Evolutionary conservation across 2,113 vertebrate species (phyloP).

Genomic region (Hiodon alosoides): DNA sequence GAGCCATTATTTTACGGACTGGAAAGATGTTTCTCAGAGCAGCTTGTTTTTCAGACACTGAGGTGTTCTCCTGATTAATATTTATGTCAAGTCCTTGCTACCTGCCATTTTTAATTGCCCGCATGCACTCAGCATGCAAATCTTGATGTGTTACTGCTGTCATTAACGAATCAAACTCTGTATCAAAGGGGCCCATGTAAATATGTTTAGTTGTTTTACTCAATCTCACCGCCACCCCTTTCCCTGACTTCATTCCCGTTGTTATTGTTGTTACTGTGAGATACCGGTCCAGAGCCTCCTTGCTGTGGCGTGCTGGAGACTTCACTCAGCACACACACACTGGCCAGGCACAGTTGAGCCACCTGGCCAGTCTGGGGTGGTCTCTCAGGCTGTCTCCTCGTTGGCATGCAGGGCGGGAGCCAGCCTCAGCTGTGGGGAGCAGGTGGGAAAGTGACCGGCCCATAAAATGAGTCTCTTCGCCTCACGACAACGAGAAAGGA

Average conservation of each 20-base stretch:
- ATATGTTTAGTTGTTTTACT: slow-evolving; percentile 41
- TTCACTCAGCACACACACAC: too few species aligned
- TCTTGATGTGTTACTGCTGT: slow-evolving; percentile 52
- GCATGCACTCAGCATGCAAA: slow-evolving; percentile 35
- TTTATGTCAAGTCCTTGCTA: slow-evolving; percentile 8
- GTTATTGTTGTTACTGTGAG: slow-evolving; percentile 25
- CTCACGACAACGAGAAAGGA: slow-evolving; percentile 67
- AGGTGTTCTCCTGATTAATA: slow-evolving; percentile 9
- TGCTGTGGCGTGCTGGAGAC: too few species aligned
- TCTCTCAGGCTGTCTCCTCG: slow-evolving; percentile 42
- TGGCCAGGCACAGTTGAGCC: too few species aligned
- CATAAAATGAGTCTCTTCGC: slow-evolving; percentile 74
- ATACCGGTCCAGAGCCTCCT: slow-evolving; percentile 39
- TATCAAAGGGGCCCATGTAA: slow-evolving; percentile 32
- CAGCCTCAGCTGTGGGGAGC: slow-evolving; percentile 68
- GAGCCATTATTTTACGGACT: too few species aligned
- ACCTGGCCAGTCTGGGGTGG: background rate
- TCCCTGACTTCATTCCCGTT: slow-evolving; percentile 23
- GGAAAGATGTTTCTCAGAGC: too few species aligned
- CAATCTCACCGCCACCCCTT: background rate
- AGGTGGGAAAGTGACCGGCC: slow-evolving; percentile 72
- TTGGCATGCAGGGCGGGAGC: slow-evolving; percentile 61
- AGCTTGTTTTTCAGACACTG: too few species aligned
- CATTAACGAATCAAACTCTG: slow-evolving; percentile 34
- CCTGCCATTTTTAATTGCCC: slow-evolving; percentile 40